These are phyloP conservation scores for Alligator sinensis DNA, from an alignment of 2,113 vertebrate genomes.

Conservation along the genomic window DNA sequence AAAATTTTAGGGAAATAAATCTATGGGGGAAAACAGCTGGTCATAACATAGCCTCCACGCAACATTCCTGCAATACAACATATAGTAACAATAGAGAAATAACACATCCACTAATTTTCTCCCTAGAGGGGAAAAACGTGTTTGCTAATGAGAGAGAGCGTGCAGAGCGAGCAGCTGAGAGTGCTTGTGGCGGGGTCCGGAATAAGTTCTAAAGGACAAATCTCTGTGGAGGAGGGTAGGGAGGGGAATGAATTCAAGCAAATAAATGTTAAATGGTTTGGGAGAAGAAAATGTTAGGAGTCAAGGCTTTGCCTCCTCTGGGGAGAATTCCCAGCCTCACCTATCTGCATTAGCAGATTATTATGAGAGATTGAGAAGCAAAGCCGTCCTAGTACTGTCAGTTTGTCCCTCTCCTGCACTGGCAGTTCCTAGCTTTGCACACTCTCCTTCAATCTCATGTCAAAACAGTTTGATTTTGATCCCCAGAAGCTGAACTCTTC, in stretches of 20 bases:
- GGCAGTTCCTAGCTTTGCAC: not conserved
- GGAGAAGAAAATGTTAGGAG: too few relatives aligned
- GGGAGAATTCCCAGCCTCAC: not conserved
- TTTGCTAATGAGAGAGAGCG: not conserved
- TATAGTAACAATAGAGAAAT: not conserved
- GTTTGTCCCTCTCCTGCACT: not conserved
- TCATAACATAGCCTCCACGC: not conserved
- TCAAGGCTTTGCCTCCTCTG: too few relatives aligned
- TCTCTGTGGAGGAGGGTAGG: not conserved
- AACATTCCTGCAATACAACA: not conserved
- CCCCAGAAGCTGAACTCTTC: conserved; percentile 83
- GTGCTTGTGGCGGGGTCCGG: not conserved
- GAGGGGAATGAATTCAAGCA: not conserved
- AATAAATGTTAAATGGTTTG: not conserved
- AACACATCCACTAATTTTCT: not conserved
- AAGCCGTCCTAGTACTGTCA: not conserved
- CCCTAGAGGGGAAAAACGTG: not conserved
- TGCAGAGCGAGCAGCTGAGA: not conserved
- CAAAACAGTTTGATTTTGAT: conserved; percentile 47
- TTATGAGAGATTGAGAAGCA: not conserved
- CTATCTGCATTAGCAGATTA: not conserved
- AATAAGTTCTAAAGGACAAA: not conserved
- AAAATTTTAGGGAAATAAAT: not conserved
- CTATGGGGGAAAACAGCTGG: not conserved
- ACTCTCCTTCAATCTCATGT: not conserved